Percentiles rank a stretch among this genome's conserved stretches.
Conservation (phyloP, 2,888 invertebrate genomes). For the Cephalotes varians region DNA sequence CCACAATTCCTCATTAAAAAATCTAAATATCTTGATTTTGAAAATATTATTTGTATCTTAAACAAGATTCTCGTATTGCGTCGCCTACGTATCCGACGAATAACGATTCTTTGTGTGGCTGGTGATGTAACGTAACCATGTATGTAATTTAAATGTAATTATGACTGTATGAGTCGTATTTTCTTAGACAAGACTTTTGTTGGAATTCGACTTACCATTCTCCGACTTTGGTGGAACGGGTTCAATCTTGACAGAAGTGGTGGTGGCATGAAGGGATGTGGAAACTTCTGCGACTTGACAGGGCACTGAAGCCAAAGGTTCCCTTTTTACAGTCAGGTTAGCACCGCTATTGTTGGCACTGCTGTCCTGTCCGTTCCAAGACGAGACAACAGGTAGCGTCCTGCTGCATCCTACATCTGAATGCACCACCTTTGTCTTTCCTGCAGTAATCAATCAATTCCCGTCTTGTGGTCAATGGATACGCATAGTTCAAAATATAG, state of each 20-base stretch:
- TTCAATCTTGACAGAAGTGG: constrained; percentile 88
- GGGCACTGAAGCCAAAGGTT: constrained; percentile 87
- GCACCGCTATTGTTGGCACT: constrained; percentile 77
- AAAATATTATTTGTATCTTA: neutral
- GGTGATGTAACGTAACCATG: constrained; percentile 1
- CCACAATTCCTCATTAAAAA: neutral
- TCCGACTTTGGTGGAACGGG: constrained; percentile 89
- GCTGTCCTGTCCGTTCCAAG: constrained; percentile 87
- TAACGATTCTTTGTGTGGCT: neutral
- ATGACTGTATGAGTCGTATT: neutral
- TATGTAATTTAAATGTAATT: constrained; percentile 12
- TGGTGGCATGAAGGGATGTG: constrained; percentile 84
- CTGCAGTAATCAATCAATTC: constrained; percentile 70
- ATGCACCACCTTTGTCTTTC: constrained; percentile 82
- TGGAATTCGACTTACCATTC: constrained; percentile 81
- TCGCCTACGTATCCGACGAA: neutral
- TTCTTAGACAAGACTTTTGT: neutral
- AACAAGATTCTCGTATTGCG: neutral
- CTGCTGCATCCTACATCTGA: constrained; percentile 90
- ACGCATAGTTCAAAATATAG: neutral
- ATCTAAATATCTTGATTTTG: neutral
- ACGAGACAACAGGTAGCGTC: constrained; percentile 88
- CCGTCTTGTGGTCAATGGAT: constrained; percentile 4
- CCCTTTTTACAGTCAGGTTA: constrained; percentile 89
- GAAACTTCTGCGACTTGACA: constrained; percentile 89